Evolutionary conservation across 2,113 vertebrate genomes (phyloP).

Genomic region (Stegostoma tigrinum): DNA sequence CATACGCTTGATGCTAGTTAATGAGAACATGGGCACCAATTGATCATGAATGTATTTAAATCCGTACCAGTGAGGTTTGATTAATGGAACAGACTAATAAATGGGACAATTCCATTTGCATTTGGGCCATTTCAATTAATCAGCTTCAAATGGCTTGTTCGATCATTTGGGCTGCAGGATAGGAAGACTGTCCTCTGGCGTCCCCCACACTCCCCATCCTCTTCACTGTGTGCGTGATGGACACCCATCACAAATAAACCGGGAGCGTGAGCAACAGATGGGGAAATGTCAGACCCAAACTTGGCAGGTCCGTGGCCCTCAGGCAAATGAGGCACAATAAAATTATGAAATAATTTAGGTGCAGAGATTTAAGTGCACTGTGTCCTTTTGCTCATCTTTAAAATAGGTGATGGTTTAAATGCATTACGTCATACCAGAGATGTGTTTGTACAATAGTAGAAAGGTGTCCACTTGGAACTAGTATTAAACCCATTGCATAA

Average conservation of each 20-base stretch:
- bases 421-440: not conserved
- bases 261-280: not conserved
- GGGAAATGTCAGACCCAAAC: not conserved
- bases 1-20: not conserved
- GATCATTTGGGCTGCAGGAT: not conserved
- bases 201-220: not conserved
- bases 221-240: not conserved
- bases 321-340: not conserved
- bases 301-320: not conserved
- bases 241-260: not conserved
- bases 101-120: constrained; percentile 11
- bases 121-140: not conserved
- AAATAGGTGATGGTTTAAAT: not conserved
- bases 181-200: not conserved
- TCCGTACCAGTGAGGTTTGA: not conserved
- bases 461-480: not conserved
- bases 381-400: not conserved
- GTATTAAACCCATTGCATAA: not conserved
- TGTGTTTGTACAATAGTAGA: not conserved
- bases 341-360: not conserved
- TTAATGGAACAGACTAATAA: not conserved
- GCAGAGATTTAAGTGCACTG: not conserved
- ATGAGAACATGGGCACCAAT: not conserved
- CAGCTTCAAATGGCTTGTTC: not conserved
- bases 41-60: not conserved